Base-by-base conservation (phyloP, 2,797 vertebrate genomes). In the Calcarius lapponicus region DNA sequence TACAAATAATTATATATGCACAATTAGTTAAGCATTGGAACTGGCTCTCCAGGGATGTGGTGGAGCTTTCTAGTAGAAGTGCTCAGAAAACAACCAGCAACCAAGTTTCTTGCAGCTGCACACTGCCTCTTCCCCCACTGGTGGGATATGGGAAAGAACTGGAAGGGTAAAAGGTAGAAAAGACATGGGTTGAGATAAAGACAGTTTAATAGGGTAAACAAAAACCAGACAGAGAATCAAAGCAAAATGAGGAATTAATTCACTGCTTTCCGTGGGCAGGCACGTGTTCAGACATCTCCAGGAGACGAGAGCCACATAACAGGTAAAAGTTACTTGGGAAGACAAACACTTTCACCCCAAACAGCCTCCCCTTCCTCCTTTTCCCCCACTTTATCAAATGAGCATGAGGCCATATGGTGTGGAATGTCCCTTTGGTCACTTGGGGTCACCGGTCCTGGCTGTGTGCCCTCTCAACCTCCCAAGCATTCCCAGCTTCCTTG, bases 51-150 rank as follows among this genome's bases (percentile, higher is more conserved):
- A 48, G 34, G 18, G 31, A 69, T 19, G 6, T 42, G 34, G 26
- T 67, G 12, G 17, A 73, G 11, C 8, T 34, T 60, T 34, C 25
- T 47, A 7, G 5, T 42, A 40, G 13, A 81, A 75, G 4, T 42
- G 4, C 43, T 42, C 10, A 42, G 26, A 48, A 69, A 67, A 61
- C 2, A 61, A 15, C 7, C 18, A 54, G 7, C 10, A 34, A 11
- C 4, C 18, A 57, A 57, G 8, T 31, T 7, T 26, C 31, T 29
- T 40, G 12, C 29, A 40, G 10, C 8, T 1, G 0, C 26, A 34
- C 26, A 16, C 20, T 26, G 17, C 13, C 12, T 42, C 26, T 34
- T 60, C 6, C 38, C 13, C 16, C 17, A 20, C 2, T 0, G 0
- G 9, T 54, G 32, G 18, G 26, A 36, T 22, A 4, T 2, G 3